phyloP scores from a whole-genome alignment of 2,888 invertebrate genomes.

The Agrochola lota region DNA sequence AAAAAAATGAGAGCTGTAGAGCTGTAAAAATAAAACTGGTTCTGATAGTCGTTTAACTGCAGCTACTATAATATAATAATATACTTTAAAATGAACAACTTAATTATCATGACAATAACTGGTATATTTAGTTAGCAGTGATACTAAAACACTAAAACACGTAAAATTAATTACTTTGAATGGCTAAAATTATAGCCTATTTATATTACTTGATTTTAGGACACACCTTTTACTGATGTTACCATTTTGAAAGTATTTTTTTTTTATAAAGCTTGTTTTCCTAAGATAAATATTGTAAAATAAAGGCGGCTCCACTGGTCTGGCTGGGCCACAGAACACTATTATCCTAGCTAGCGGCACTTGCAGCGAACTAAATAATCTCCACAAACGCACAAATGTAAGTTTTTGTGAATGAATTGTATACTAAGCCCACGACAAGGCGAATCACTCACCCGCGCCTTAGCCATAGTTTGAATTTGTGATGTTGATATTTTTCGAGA shows the following conservation, averaged over 20 bases:
- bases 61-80: no score
- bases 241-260: background rate
- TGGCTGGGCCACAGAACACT: no score
- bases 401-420: background rate
- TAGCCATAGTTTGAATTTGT: background rate
- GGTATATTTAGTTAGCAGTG: background rate
- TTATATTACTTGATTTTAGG: background rate
- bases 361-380: background rate
- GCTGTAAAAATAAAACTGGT: background rate
- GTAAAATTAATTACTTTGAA: background rate
- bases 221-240: background rate
- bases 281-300: no score
- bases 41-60: background rate
- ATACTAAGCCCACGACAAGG: background rate
- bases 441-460: fast-evolving
- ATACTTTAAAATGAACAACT: background rate
- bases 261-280: background rate
- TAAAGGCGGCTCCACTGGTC: no score
- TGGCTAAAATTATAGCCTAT: fast-evolving
- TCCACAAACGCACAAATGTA: background rate
- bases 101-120: background rate
- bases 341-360: no score
- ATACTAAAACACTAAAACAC: background rate
- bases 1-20: fast-evolving
- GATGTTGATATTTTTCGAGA: background rate